Conservation (phyloP, 2,797 vertebrate species). For the Neosalanx taihuensis region DNA sequence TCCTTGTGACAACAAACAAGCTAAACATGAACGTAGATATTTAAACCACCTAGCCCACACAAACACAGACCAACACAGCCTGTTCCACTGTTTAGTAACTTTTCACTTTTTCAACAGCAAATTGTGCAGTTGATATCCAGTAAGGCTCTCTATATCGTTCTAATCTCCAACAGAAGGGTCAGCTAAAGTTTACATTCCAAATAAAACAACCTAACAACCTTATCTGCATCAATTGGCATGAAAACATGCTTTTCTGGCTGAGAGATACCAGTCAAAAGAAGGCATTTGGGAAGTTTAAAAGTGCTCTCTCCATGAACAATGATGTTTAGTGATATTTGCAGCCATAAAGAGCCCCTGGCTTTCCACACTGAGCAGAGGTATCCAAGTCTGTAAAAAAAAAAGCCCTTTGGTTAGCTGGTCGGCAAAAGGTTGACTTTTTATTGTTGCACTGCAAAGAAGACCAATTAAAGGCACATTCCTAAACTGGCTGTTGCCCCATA, state of each 20-base stretch:
- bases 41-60: too few species aligned
- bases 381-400: constrained; percentile 42
- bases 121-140: constrained; percentile 2
- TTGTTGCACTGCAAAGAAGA: constrained; percentile 61
- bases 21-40: background rate
- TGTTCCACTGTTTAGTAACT: background rate
- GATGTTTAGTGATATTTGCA: constrained; percentile 22
- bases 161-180: constrained; percentile 49
- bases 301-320: constrained; percentile 33
- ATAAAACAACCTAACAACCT: constrained; percentile 32
- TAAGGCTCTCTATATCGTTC: constrained; percentile 27
- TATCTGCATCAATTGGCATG: constrained; percentile 33
- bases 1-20: background rate
- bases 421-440: constrained; percentile 64
- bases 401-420: constrained; percentile 51
- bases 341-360: constrained; percentile 45
- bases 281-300: constrained; percentile 14
- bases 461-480: constrained; percentile 72
- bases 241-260: constrained; percentile 39
- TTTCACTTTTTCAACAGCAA: background rate
- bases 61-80: background rate
- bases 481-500: constrained; percentile 62
- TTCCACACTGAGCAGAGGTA: constrained; percentile 28
- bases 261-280: constrained; percentile 21
- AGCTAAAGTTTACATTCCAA: constrained; percentile 58